phyloP scores from a whole-genome alignment of 1,140 invertebrate genomes.

The Artemia franciscana region DNA sequence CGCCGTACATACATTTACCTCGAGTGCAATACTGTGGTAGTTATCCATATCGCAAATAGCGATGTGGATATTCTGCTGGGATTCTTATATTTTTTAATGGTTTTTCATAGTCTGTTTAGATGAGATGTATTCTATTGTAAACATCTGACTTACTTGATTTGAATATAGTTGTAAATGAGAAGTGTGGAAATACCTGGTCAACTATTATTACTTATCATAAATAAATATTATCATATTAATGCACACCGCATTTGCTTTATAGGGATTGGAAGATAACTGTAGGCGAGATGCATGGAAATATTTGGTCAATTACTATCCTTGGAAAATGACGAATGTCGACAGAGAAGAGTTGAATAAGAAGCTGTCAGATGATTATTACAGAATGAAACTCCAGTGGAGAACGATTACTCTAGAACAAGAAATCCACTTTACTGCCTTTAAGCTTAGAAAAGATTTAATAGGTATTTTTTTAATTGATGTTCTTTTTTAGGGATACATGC shows the following conservation, averaged over 20 bases:
- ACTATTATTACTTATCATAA: not conserved
- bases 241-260: too few species aligned
- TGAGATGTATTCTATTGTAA: too few species aligned
- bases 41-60: too few species aligned
- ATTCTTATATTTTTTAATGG: too few species aligned
- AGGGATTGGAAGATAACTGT: slow-evolving; percentile 43
- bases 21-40: too few species aligned
- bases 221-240: slow-evolving; percentile 9
- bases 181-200: not conserved
- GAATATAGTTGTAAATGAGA: not conserved
- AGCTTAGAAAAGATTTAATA: slow-evolving; percentile 78
- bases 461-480: too few species aligned
- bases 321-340: slow-evolving; percentile 49
- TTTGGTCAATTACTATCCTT: slow-evolving; percentile 65
- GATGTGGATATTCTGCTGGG: too few species aligned
- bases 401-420: slow-evolving; percentile 70
- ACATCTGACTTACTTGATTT: not conserved
- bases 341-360: slow-evolving; percentile 37
- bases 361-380: slow-evolving; percentile 67
- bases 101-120: too few species aligned
- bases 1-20: too few species aligned
- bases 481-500: too few species aligned
- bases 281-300: slow-evolving; percentile 83
- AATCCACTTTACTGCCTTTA: slow-evolving; percentile 58
- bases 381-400: slow-evolving; percentile 91